Percentiles rank a stretch among this genome's conserved stretches.
phyloP scores from a whole-genome alignment of 2,888 invertebrate species.

The Apamea crenata region DNA sequence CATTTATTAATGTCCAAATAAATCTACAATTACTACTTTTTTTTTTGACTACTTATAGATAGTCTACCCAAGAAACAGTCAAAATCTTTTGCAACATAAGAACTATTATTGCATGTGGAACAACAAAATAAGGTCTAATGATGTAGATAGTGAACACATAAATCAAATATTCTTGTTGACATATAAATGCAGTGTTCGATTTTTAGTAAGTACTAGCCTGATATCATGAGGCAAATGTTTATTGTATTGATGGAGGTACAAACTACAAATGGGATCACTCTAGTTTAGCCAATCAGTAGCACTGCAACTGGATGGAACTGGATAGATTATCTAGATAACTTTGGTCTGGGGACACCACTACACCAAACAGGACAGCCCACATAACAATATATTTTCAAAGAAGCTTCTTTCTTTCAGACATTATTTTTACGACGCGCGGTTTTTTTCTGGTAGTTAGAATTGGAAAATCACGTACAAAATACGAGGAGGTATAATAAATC shows the following conservation, averaged over 20 bases:
- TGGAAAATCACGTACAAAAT: background rate
- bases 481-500: background rate
- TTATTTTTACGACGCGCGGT: background rate
- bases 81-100: background rate
- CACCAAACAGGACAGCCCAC: background rate
- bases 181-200: background rate
- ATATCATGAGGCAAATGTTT: slow-evolving; percentile 41
- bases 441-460: background rate
- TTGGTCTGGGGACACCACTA: background rate
- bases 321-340: slow-evolving; percentile 32
- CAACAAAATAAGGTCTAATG: background rate
- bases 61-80: background rate
- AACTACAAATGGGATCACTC: slow-evolving; percentile 52
- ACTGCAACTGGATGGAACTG: slow-evolving; percentile 50
- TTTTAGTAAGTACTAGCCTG: slow-evolving; percentile 17
- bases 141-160: background rate
- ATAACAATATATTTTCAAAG: background rate
- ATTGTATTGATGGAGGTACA: slow-evolving; percentile 46
- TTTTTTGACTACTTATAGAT: background rate
- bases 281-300: slow-evolving; percentile 49
- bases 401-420: background rate
- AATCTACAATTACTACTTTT: background rate
- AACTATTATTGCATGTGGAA: background rate
- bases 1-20: background rate
- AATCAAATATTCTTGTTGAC: slow-evolving; percentile 1